phyloP scores from a whole-genome alignment of 2,797 vertebrate species.

The Huso huso region DNA sequence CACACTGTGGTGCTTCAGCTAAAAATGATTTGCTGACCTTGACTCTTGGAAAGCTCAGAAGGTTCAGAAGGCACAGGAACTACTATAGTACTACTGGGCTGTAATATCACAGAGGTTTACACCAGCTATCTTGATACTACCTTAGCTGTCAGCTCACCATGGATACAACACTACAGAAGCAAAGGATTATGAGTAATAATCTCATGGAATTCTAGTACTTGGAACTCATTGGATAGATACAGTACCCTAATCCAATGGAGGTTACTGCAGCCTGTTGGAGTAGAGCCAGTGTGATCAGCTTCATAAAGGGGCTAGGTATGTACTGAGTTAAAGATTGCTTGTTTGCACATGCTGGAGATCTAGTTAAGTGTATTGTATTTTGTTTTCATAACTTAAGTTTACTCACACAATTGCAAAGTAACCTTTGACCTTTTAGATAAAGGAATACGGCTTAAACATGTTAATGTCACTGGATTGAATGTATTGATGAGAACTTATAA shows the following conservation, averaged over 20 bases:
- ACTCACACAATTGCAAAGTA: too few relatives aligned
- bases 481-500: too few relatives aligned
- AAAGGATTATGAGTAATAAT: slow-evolving; percentile 24
- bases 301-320: slow-evolving; percentile 95
- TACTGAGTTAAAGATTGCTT: slow-evolving; percentile 26
- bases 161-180: slow-evolving; percentile 38
- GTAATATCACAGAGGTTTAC: neutral
- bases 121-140: neutral
- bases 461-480: too few relatives aligned
- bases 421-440: too few relatives aligned
- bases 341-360: too few relatives aligned
- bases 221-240: slow-evolving; percentile 36
- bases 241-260: slow-evolving; percentile 65
- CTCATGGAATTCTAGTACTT: slow-evolving; percentile 33
- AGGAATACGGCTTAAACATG: too few relatives aligned
- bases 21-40: slow-evolving; percentile 84
- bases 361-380: too few relatives aligned
- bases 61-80: slow-evolving; percentile 56
- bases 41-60: slow-evolving; percentile 65
- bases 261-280: slow-evolving; percentile 84
- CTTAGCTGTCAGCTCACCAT: slow-evolving; percentile 27
- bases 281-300: slow-evolving; percentile 81
- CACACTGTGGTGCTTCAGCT: slow-evolving; percentile 73
- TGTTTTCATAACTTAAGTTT: too few relatives aligned
- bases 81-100: slow-evolving; percentile 26